Percentiles rank a stretch among this genome's conserved stretches.
These are phyloP conservation scores for Calosoma granatense DNA, from an alignment of 1,140 invertebrate species.

Conservation along the genomic window DNA sequence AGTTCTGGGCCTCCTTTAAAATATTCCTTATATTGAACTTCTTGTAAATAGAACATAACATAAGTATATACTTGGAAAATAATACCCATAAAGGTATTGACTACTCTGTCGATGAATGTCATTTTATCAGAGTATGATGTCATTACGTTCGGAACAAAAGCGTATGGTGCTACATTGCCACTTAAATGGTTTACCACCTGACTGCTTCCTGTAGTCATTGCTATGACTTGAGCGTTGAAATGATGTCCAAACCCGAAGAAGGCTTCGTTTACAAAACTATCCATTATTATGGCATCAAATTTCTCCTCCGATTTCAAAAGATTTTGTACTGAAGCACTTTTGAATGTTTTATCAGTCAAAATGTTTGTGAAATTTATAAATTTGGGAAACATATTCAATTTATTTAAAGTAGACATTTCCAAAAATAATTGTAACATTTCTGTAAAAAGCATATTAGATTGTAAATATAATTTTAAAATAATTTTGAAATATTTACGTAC, in stretches of 20 bases:
- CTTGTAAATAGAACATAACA: slow-evolving; percentile 18
- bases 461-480: too few species aligned
- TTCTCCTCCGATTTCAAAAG: slow-evolving; percentile 30
- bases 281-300: slow-evolving; percentile 35
- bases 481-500: too few species aligned
- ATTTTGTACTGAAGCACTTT: slow-evolving; percentile 12
- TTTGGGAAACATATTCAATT: neutral
- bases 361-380: neutral
- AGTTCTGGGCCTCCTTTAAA: slow-evolving; percentile 37
- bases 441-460: too few species aligned
- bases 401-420: too few species aligned
- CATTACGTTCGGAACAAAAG: slow-evolving; percentile 31
- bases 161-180: slow-evolving; percentile 30
- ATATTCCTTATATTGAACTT: slow-evolving; percentile 25
- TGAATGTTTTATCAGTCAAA: slow-evolving; percentile 1
- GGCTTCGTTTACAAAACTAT: slow-evolving; percentile 34
- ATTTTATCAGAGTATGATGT: slow-evolving; percentile 30
- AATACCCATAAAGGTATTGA: neutral
- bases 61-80: too few species aligned
- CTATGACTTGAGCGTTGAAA: slow-evolving; percentile 33
- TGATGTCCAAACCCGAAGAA: slow-evolving; percentile 31
- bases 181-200: slow-evolving; percentile 32
- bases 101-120: slow-evolving; percentile 24
- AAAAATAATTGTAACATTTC: too few species aligned
- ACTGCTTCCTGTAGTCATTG: slow-evolving; percentile 23